These are phyloP conservation scores for Drosophila baimaii DNA, from an alignment of 1,140 invertebrate species.

Conservation along the genomic window DNA sequence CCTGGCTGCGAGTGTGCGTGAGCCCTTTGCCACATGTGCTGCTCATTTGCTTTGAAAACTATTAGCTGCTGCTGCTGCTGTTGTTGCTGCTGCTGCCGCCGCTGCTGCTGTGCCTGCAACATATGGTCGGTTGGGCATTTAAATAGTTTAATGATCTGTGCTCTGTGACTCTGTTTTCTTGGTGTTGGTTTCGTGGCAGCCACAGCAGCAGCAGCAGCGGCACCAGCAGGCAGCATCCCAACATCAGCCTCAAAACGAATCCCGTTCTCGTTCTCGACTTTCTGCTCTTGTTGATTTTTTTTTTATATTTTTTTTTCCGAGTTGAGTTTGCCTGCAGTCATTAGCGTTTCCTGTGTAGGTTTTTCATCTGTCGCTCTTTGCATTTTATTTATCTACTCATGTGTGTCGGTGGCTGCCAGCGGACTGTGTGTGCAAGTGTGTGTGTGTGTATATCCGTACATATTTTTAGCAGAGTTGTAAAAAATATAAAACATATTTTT, in stretches of 20 bases:
- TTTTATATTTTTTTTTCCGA: conserved; percentile 21
- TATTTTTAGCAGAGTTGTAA: conserved; percentile 51
- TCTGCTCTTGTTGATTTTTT: conserved; percentile 16
- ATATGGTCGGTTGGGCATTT: conserved; percentile 75
- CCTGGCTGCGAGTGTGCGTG: conserved; percentile 33
- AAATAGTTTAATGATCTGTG: conserved; percentile 82
- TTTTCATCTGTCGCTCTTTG: conserved; percentile 67
- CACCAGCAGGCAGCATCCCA: conserved; percentile 24
- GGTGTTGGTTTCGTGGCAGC: conserved; percentile 32
- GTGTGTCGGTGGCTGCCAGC: conserved; percentile 9
- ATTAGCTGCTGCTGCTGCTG: conserved; percentile 62
- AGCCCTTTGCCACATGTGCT: conserved; percentile 75
- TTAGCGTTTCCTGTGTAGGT: conserved; percentile 80
- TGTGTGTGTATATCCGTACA: conserved; percentile 36
- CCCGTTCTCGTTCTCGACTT: conserved; percentile 55
- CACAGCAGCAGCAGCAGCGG: conserved; percentile 21
- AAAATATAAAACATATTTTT: conserved; percentile 37
- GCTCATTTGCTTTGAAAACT: conserved; percentile 80
- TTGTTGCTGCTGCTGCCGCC: conserved; percentile 8
- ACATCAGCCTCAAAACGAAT: conserved; percentile 40
- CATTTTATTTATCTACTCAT: conserved; percentile 44
- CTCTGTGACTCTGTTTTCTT: conserved; percentile 35
- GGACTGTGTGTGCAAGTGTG: conserved; percentile 17
- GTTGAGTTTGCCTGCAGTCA: conserved; percentile 64
- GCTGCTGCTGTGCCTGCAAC: conserved; percentile 54